phyloP scores from a whole-genome alignment of 2,797 vertebrate genomes.

The Perodicticus potto region DNA sequence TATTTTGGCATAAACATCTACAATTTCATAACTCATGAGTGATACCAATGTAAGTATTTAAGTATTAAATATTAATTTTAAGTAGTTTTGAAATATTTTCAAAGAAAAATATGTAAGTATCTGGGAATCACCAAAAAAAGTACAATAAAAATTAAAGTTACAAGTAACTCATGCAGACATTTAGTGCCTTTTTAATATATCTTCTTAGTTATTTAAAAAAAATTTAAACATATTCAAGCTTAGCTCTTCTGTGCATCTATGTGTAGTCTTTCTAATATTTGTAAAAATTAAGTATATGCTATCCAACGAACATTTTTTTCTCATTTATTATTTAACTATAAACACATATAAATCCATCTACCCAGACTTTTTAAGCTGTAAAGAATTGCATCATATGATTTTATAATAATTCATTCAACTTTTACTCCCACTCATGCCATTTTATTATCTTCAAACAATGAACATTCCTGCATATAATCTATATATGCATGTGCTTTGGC shows the following conservation, averaged over 20 bases:
- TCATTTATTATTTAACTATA: background rate
- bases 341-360: background rate
- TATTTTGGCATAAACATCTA: background rate
- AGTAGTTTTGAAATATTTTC: slow-evolving; percentile 41
- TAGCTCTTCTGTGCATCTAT: background rate
- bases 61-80: background rate
- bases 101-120: slow-evolving; percentile 1
- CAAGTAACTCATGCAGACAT: background rate
- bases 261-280: slow-evolving; percentile 37
- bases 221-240: background rate
- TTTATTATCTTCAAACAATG: background rate
- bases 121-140: background rate
- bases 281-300: background rate
- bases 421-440: background rate
- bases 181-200: background rate
- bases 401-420: background rate
- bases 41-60: background rate
- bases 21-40: background rate
- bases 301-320: background rate
- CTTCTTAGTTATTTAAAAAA: background rate
- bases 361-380: background rate
- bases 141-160: background rate
- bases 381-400: background rate
- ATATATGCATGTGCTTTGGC: background rate
- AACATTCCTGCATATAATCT: background rate